Evolutionary conservation across 1,140 invertebrate genomes (phyloP).

Genomic region (Episyrphus balteatus): DNA sequence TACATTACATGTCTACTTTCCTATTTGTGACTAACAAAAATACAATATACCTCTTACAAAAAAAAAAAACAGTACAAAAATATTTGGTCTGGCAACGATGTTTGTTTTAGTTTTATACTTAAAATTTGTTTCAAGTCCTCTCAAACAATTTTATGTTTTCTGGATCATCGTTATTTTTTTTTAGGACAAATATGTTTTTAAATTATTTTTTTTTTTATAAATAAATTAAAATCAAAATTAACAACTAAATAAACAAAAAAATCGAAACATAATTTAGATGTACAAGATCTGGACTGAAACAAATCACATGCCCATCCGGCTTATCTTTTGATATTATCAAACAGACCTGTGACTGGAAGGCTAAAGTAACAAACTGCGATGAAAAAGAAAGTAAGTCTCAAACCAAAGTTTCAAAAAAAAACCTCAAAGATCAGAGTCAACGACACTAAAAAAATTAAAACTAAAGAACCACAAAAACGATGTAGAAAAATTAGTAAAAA

Average conservation of each 20-base stretch:
- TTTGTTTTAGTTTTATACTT: too few relatives aligned
- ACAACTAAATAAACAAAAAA: conserved; percentile 3
- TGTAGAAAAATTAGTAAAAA: not conserved
- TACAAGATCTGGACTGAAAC: conserved; percentile 84
- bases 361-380: conserved; percentile 92
- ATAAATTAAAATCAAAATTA: not conserved
- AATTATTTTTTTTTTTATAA: not conserved
- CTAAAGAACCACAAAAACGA: too few relatives aligned
- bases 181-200: too few relatives aligned
- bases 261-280: conserved; percentile 48
- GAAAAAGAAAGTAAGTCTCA: conserved; percentile 87
- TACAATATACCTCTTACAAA: too few relatives aligned
- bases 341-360: conserved; percentile 95
- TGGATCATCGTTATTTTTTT: conserved; percentile 9
- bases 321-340: conserved; percentile 93
- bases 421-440: conserved; percentile 2
- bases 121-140: not conserved
- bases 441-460: conserved; percentile 3
- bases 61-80: too few relatives aligned
- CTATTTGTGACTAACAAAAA: too few relatives aligned
- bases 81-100: too few relatives aligned
- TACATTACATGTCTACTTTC: not conserved
- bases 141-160: conserved; percentile 12
- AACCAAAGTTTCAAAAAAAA: conserved; percentile 7
- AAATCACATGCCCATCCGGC: conserved; percentile 87